Evolutionary conservation across 2,113 vertebrate species (phyloP), one percentile per base, ranked within the genome.

Genomic region (Leptobrachium ailaonicum): DNA sequence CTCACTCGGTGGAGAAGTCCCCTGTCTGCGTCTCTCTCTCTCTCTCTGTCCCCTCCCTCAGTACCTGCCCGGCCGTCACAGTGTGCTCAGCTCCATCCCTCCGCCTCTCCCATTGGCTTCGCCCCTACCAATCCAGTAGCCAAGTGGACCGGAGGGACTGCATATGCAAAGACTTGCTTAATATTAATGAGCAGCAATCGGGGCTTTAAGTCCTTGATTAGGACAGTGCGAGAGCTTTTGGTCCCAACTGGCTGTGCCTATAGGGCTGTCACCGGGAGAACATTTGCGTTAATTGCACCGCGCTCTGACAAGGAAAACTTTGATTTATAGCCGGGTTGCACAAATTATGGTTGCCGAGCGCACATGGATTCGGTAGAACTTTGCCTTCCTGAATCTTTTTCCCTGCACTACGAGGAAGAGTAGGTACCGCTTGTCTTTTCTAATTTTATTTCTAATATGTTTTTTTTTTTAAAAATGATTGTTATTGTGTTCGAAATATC

Each of bases 191-290:
- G 96, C 94, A 86, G 88, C 95, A 93, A 93, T 95, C 94, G 91
- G 92, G 94, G 96, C 96, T 98, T 96, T 96, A 97, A 97, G 97
- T 96, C 95, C 96, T 97, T 97, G 96, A 97, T 98, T 97, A 98
- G 96, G 92, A 94, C 95, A 89, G 93, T 89, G 92, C 89, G 94
- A 92, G 93, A 95, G 96, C 95, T 95, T 94, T 92, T 90, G 92
- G 95, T 97, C 95, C 96, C 95, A 90, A 95, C 96, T 94, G 95
- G 94, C 95, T 87, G 90, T 85, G 93, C 93, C 92, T 85, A 89
- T 91, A 87, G 90, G 92, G 91, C 90, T 87, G 92, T 89, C 91
- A 85, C 90, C 82, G 81, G 88, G 87, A 93, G 93, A 92, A 93
- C 90, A 83, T 89, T 89, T 83, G 88, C 92, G 94, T 90, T 95